These are phyloP conservation scores for Cydia fagiglandana DNA, from an alignment of 1,140 invertebrate species.

Conservation along the genomic window DNA sequence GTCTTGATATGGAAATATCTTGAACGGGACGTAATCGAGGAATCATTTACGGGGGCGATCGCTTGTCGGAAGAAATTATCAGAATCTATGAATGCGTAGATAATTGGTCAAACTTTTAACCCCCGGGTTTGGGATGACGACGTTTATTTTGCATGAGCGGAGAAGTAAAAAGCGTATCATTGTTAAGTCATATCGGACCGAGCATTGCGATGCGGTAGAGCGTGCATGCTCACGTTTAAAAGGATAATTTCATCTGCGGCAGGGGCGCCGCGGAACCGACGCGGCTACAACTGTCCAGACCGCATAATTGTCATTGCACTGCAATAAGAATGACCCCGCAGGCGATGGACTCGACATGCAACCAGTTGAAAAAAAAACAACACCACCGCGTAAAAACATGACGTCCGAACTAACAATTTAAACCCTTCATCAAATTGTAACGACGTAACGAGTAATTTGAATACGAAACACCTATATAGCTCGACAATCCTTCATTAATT, in stretches of 20 bases:
- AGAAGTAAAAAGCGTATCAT: slow-evolving; percentile 58
- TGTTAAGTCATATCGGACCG: slow-evolving; percentile 59
- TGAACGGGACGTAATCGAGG: slow-evolving; percentile 65
- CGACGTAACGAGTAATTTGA: slow-evolving; percentile 41
- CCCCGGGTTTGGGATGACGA: slow-evolving; percentile 52
- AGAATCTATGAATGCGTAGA: slow-evolving; percentile 67
- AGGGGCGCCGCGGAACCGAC: slow-evolving; percentile 50
- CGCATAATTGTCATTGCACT: slow-evolving; percentile 33
- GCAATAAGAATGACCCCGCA: slow-evolving; percentile 21
- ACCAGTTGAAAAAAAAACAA: slow-evolving; percentile 26
- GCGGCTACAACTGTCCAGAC: slow-evolving; percentile 40
- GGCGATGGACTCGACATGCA: slow-evolving; percentile 32
- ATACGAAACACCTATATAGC: slow-evolving; percentile 50
- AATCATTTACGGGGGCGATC: slow-evolving; percentile 72
- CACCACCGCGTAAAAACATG: background rate
- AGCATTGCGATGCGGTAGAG: slow-evolving; percentile 60
- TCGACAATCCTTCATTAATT: slow-evolving; percentile 73
- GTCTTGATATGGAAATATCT: slow-evolving; percentile 78
- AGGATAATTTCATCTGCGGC: slow-evolving; percentile 66
- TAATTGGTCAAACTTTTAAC: slow-evolving; percentile 49
- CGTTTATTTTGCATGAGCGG: slow-evolving; percentile 64
- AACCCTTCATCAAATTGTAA: slow-evolving; percentile 40
- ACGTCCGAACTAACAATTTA: background rate
- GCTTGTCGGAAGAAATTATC: slow-evolving; percentile 55
- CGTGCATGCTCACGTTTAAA: slow-evolving; percentile 59